Base-by-base conservation (phyloP, 2,888 invertebrate species). In the Orthosia cruda region DNA sequence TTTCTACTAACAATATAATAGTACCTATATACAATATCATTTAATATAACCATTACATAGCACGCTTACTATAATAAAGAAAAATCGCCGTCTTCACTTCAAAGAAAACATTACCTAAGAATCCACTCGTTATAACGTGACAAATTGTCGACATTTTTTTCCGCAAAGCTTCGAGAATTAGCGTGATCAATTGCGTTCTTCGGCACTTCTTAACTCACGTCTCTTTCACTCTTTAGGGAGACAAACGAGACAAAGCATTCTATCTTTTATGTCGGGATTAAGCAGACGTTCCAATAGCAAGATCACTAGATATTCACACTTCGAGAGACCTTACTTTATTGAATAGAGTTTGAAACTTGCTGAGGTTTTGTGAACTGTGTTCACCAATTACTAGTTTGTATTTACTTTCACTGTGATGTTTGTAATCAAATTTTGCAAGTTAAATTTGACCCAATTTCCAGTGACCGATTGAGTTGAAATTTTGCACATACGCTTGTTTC, bases 161-260 rank as follows among this genome's bases (percentile, higher is more conserved):
- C 90, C 91, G 89, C 88, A 89, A 93, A 94, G 93, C 94, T 92
- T 89, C 89, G 89, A 88, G 94, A 96, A 96, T 96, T 95, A 95
- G 93, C 93, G 94, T 95, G 95, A 96, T 96, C 95, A 95, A 96
- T 95, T 93, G 94, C 93, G 91, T 91, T 93, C 93, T 93, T 94
- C 92, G 93, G 92, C 92, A 93, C 91, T 91, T 91, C 91, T 91
- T 89, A 91, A 90, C 89, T 90, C 89, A 71, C 88, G 83, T 91
- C 90, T 91, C 88, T 84, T 88, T 91, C 87, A 64, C 85, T 85
- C 88, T 82, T 77, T 66, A 71, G 67, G 63, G 77, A 4, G 49
- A 16, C 50, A 58, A 73, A 74, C 65, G 77, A 62, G 66, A 73
- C 59, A 50, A 62, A 71, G 40, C 64, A 83, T 78, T 77, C 67